Evolutionary conservation across 1,140 invertebrate species (phyloP).

Genomic region (Apis cerana): DNA sequence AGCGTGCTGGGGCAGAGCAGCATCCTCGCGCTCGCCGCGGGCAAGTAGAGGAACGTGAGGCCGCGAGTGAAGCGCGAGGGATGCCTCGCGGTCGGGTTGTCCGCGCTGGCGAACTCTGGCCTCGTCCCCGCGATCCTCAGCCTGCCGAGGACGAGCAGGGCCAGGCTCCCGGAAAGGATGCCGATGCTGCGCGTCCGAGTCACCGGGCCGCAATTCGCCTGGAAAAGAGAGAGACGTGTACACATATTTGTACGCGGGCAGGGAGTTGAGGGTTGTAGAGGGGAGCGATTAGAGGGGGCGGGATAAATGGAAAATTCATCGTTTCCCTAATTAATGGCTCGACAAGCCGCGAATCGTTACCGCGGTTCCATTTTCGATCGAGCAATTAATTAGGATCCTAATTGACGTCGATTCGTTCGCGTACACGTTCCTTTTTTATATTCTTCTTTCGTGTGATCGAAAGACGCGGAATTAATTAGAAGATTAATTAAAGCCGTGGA

Average conservation of each 20-base stretch:
- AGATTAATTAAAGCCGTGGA: constrained; percentile 5
- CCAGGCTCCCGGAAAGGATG: constrained; percentile 75
- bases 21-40: constrained; percentile 92
- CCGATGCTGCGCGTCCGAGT: constrained; percentile 69
- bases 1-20: constrained; percentile 90
- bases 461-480: background rate
- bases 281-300: no score
- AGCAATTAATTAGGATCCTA: background rate
- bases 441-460: background rate
- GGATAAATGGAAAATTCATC: no score
- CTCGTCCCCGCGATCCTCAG: constrained; percentile 75
- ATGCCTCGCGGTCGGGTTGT: constrained; percentile 93
- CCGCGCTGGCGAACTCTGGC: constrained; percentile 92
- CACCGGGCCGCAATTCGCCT: constrained; percentile 64
- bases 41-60: constrained; percentile 93
- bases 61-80: constrained; percentile 86
- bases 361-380: background rate
- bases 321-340: no score
- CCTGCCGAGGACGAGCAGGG: constrained; percentile 75
- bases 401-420: background rate
- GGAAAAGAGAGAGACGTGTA: constrained; percentile 10
- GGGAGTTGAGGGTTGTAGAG: no score
- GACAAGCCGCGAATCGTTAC: no score
- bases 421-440: background rate
- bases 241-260: no score